Conservation (phyloP, 2,797 vertebrate species). For the Clarias fuscus region DNA sequence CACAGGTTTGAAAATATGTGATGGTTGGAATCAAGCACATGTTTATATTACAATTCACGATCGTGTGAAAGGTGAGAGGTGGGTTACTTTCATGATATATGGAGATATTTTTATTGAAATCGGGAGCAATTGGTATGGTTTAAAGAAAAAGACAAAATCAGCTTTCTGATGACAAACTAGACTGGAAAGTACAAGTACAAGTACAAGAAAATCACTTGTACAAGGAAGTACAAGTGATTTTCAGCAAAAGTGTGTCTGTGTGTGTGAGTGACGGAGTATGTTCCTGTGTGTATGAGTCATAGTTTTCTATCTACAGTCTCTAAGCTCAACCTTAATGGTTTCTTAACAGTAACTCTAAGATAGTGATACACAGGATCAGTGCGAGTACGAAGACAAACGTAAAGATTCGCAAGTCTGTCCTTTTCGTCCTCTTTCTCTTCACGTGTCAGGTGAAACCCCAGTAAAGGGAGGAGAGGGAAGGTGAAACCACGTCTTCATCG, state of each 20-base stretch:
- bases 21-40: background rate
- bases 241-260: background rate
- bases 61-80: background rate
- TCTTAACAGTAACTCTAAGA: background rate
- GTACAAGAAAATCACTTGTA: too few relatives aligned
- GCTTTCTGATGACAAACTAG: background rate
- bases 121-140: background rate
- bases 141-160: background rate
- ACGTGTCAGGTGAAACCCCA: background rate
- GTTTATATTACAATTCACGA: background rate
- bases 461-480: constrained; percentile 20
- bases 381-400: background rate
- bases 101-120: background rate
- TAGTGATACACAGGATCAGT: background rate
- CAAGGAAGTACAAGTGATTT: too few relatives aligned
- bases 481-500: background rate
- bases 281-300: constrained; percentile 2
- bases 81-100: too few relatives aligned
- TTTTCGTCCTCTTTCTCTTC: background rate
- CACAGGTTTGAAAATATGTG: background rate
- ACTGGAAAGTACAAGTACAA: too few relatives aligned
- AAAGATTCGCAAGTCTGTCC: background rate
- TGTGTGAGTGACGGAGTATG: background rate
- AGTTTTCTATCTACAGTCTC: background rate
- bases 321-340: background rate